Evolutionary conservation across 1,140 invertebrate species (phyloP).

Genomic region (Trachymyrmex septentrionalis): DNA sequence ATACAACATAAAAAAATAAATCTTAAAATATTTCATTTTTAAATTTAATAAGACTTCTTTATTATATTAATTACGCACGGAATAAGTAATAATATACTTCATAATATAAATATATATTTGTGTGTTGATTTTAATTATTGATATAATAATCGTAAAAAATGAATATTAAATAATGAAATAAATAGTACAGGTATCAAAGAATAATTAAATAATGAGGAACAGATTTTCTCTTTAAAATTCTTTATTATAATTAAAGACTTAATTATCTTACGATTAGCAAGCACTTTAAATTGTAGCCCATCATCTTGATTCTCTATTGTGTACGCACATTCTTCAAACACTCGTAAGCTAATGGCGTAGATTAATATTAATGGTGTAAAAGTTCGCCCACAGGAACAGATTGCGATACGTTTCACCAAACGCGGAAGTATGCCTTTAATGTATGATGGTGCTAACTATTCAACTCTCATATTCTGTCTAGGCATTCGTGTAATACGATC

Average conservation of each 20-base stretch:
- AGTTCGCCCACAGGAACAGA: constrained; percentile 9
- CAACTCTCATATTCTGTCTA: constrained; percentile 16
- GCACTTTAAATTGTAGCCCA: constrained; percentile 1
- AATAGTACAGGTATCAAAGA: too few species aligned
- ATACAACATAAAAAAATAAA: background rate
- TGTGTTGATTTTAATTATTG: background rate
- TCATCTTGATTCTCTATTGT: constrained; percentile 23
- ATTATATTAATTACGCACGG: too few species aligned
- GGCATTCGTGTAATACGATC: constrained; percentile 5
- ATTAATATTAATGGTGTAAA: constrained; percentile 65
- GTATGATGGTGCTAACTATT: constrained; percentile 23
- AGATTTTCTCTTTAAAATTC: background rate
- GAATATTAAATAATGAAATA: background rate
- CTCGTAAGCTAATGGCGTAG: constrained; percentile 19
- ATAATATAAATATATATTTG: background rate
- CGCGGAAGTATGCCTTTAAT: constrained; percentile 62
- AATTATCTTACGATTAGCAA: background rate
- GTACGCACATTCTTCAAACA: constrained; percentile 17
- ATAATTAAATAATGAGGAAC: background rate
- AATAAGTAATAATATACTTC: background rate
- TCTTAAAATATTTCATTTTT: background rate
- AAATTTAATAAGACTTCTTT: background rate
- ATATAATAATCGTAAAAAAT: background rate
- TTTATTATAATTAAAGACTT: background rate
- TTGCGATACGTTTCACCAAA: constrained; percentile 60